Percentiles rank a stretch among this genome's conserved stretches.
Conservation (phyloP, 1,140 invertebrate species). For the Lepidotrigona ventralis region DNA sequence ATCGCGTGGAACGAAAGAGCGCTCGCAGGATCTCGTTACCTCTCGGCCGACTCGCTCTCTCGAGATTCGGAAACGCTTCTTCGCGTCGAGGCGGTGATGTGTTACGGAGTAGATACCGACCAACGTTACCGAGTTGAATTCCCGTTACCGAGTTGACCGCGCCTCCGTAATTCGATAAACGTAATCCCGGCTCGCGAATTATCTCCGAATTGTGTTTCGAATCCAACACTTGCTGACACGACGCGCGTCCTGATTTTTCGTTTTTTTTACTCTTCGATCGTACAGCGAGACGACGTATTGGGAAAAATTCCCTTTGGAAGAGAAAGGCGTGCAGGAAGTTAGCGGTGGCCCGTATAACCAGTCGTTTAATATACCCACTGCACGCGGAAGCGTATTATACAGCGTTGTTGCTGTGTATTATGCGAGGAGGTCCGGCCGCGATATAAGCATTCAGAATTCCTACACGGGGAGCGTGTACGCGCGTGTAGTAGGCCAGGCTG, state of each 20-base stretch:
- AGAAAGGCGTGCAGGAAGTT: conserved; percentile 51
- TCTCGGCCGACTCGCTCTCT: conserved; percentile 9
- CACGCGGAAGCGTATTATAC: conserved; percentile 68
- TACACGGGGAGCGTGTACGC: conserved; percentile 44
- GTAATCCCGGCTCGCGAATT: too few species aligned
- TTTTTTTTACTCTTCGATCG: too few species aligned
- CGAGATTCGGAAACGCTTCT: conserved; percentile 57
- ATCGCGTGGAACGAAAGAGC: conserved; percentile 19
- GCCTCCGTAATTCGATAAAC: too few species aligned
- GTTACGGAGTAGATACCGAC: conserved; percentile 45
- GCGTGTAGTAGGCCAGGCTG: background rate
- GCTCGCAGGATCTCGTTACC: conserved; percentile 29
- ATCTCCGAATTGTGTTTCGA: background rate
- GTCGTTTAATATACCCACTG: conserved; percentile 70
- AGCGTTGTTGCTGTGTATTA: conserved; percentile 59
- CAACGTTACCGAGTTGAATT: too few species aligned
- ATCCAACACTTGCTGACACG: too few species aligned
- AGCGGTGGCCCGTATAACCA: conserved; percentile 59
- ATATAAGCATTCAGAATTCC: conserved; percentile 58
- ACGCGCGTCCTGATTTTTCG: too few species aligned
- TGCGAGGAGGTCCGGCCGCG: conserved; percentile 41
- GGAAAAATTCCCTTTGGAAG: conserved; percentile 19
- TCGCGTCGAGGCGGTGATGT: conserved; percentile 34
- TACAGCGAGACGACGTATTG: too few species aligned
- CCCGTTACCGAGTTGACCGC: background rate